phyloP scores from a whole-genome alignment of 2,797 vertebrate genomes.

The Phalloptychus januarius region DNA sequence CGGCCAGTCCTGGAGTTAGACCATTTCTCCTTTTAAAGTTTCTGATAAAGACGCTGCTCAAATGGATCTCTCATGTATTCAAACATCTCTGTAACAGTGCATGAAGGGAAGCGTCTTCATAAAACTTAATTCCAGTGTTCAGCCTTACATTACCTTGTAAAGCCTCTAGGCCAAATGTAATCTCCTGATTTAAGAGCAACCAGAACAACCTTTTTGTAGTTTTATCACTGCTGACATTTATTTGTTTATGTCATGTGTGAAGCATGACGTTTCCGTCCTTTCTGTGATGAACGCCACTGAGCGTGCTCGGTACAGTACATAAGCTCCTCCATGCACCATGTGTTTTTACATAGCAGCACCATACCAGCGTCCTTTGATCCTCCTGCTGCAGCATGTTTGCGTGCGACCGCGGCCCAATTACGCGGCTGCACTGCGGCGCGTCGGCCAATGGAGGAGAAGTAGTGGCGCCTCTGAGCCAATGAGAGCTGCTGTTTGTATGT shows the following conservation, averaged over 20 bases:
- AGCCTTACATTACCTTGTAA: too few species aligned
- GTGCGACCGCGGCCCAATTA: constrained; percentile 36
- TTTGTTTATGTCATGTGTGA: neutral
- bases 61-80: neutral
- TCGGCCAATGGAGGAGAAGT: constrained; percentile 43
- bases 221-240: neutral
- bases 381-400: constrained; percentile 21
- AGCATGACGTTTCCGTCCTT: neutral
- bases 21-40: neutral
- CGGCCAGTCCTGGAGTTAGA: neutral
- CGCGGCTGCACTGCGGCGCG: constrained; percentile 19
- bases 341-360: constrained; percentile 25
- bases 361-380: constrained; percentile 47
- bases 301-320: neutral
- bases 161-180: neutral
- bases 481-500: constrained; percentile 42
- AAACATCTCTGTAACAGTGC: neutral
- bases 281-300: neutral
- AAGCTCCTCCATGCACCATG: neutral
- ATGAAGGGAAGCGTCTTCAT: neutral
- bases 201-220: neutral
- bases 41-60: neutral
- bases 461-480: constrained; percentile 46
- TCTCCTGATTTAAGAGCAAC: neutral
- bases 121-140: neutral